phyloP scores from a whole-genome alignment of 1,140 invertebrate genomes.

The Leptinotarsa lineolata region DNA sequence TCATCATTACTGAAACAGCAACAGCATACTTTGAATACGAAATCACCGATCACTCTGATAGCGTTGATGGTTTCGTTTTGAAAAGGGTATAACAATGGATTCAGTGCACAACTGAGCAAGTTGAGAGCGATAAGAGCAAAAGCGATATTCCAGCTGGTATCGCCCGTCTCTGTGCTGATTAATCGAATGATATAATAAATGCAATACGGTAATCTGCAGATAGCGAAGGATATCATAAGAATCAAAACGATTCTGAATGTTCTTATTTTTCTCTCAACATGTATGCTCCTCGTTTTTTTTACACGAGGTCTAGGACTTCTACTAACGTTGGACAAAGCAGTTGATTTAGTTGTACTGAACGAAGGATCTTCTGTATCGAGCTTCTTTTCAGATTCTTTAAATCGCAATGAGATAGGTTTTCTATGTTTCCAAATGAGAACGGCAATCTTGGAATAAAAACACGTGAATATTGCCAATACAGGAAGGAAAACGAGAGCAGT shows the following conservation, averaged over 20 bases:
- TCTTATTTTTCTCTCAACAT: constrained; percentile 57
- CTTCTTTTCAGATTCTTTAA: constrained; percentile 4
- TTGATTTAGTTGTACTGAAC: constrained; percentile 17
- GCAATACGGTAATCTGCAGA: constrained; percentile 61
- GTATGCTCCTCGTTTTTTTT: constrained; percentile 39
- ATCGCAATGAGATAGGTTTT: constrained; percentile 38
- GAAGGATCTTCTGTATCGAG: constrained; percentile 13
- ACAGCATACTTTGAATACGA: constrained; percentile 46
- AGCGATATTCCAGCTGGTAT: constrained; percentile 55
- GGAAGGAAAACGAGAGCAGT: constrained; percentile 61
- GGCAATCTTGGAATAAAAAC: constrained; percentile 61
- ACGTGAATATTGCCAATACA: constrained; percentile 59
- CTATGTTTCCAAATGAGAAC: constrained; percentile 58
- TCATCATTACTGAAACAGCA: constrained; percentile 50
- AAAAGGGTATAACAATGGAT: constrained; percentile 64
- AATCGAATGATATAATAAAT: constrained; percentile 58
- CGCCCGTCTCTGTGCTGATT: constrained; percentile 45
- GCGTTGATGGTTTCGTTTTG: constrained; percentile 57
- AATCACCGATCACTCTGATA: constrained; percentile 37
- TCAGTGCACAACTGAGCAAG: constrained; percentile 59
- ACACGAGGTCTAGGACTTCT: constrained; percentile 29
- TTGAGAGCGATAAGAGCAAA: constrained; percentile 58
- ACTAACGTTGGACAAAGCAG: not conserved
- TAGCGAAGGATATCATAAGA: constrained; percentile 60
- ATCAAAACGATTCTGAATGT: constrained; percentile 61